phyloP scores from a whole-genome alignment of 2,797 vertebrate species.

The Sebastiscus albofasciatus region DNA sequence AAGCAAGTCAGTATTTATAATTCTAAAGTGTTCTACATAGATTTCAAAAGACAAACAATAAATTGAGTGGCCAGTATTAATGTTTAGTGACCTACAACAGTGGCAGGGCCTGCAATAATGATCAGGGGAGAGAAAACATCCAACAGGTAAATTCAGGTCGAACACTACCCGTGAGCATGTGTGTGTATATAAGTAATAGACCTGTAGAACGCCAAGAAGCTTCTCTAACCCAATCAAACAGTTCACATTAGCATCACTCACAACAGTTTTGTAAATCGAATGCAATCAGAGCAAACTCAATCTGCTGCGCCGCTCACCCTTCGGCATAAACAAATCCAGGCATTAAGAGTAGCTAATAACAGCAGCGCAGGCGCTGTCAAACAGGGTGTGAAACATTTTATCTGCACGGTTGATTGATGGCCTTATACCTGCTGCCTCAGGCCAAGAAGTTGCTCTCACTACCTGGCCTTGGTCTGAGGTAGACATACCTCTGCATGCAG shows the following conservation, averaged over 20 bases:
- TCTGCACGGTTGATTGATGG: slow-evolving; percentile 48
- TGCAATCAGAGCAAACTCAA: slow-evolving; percentile 54
- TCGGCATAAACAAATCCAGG: slow-evolving; percentile 68
- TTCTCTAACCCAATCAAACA: slow-evolving; percentile 41
- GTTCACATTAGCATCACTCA: slow-evolving; percentile 52
- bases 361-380: slow-evolving; percentile 18
- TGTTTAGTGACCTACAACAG: too few species aligned
- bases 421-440: slow-evolving; percentile 41
- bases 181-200: not conserved
- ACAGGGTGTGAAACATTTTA: slow-evolving; percentile 61
- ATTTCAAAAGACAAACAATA: too few species aligned
- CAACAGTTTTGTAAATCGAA: slow-evolving; percentile 60
- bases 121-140: not conserved
- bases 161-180: not conserved
- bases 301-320: slow-evolving; percentile 28
- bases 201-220: slow-evolving; percentile 11
- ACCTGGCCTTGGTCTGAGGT: slow-evolving; percentile 9
- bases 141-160: not conserved
- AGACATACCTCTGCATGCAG: slow-evolving; percentile 33
- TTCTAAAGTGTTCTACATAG: too few species aligned
- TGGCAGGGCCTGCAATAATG: not conserved
- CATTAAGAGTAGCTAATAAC: slow-evolving; percentile 61
- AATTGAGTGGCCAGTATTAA: too few species aligned
- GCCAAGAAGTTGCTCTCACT: slow-evolving; percentile 32
- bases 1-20: not conserved